Percentiles rank a stretch among this genome's conserved stretches.
These are phyloP conservation scores for Exephanes ischioxanthus DNA, from an alignment of 2,888 invertebrate genomes.

Conservation along the genomic window DNA sequence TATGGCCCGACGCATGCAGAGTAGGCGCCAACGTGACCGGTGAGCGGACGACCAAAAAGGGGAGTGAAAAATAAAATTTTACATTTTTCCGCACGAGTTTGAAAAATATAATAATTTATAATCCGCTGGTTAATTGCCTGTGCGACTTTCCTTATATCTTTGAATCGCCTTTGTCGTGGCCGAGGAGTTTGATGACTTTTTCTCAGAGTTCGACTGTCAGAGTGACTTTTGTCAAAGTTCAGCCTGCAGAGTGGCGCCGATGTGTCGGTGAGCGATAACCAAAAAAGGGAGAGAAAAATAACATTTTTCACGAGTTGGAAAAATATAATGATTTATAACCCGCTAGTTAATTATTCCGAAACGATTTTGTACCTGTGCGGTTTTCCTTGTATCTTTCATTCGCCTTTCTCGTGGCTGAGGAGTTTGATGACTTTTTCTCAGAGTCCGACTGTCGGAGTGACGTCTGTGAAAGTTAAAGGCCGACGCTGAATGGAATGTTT, in stretches of 20 bases:
- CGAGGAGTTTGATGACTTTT: conserved; percentile 50
- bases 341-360: conserved; percentile 1
- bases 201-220: conserved; percentile 31
- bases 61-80: conserved; percentile 15
- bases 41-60: conserved; percentile 25
- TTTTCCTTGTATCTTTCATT: not conserved
- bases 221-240: conserved; percentile 33
- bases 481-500: conserved; percentile 56
- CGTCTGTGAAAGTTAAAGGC: conserved; percentile 34
- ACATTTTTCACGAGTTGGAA: conserved; percentile 36
- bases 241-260: conserved; percentile 41
- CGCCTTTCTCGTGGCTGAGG: not conserved
- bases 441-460: conserved; percentile 45
- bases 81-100: conserved; percentile 40
- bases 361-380: conserved; percentile 24
- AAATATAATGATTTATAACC: not conserved
- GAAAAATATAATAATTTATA: not conserved
- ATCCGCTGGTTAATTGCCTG: conserved; percentile 6
- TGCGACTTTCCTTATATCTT: not conserved
- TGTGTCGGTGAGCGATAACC: conserved; percentile 25
- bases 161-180: not conserved
- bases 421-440: conserved; percentile 50
- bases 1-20: conserved; percentile 35
- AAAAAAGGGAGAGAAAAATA: conserved; percentile 13
- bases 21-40: conserved; percentile 56